phyloP scores from a whole-genome alignment of 1,140 invertebrate genomes.

The Laodelphax striatellus region DNA sequence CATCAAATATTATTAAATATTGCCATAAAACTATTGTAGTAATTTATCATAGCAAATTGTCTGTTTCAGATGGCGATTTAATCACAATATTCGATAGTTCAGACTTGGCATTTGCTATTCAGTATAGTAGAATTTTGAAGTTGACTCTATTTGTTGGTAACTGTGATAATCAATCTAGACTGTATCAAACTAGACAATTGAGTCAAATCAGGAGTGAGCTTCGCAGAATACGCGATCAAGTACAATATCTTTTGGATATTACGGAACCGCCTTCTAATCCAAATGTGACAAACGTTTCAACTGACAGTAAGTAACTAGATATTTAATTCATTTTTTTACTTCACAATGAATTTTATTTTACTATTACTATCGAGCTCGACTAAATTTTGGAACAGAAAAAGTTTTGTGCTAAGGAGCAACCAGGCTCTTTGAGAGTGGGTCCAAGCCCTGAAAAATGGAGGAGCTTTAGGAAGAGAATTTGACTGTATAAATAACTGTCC shows the following conservation, averaged over 20 bases:
- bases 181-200: constrained; percentile 28
- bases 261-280: constrained; percentile 29
- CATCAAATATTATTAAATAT: too few relatives aligned
- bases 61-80: constrained; percentile 53
- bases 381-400: too few relatives aligned
- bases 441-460: too few relatives aligned
- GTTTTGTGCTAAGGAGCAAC: too few relatives aligned
- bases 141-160: constrained; percentile 42
- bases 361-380: too few relatives aligned
- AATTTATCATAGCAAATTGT: too few relatives aligned
- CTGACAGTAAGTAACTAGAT: constrained; percentile 17
- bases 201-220: constrained; percentile 42
- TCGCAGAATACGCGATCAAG: constrained; percentile 43
- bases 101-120: constrained; percentile 59
- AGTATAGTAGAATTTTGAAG: constrained; percentile 55
- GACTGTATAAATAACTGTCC: too few relatives aligned
- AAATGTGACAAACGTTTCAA: constrained; percentile 9
- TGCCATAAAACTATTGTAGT: too few relatives aligned
- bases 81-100: constrained; percentile 65
- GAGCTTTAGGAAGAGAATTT: too few relatives aligned
- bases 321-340: background rate
- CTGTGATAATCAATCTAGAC: constrained; percentile 19
- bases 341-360: background rate
- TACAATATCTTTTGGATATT: constrained; percentile 44
- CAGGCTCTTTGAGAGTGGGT: too few relatives aligned